Conservation (phyloP, 2,888 invertebrate genomes). For the Caenorhabditis plicata region DNA sequence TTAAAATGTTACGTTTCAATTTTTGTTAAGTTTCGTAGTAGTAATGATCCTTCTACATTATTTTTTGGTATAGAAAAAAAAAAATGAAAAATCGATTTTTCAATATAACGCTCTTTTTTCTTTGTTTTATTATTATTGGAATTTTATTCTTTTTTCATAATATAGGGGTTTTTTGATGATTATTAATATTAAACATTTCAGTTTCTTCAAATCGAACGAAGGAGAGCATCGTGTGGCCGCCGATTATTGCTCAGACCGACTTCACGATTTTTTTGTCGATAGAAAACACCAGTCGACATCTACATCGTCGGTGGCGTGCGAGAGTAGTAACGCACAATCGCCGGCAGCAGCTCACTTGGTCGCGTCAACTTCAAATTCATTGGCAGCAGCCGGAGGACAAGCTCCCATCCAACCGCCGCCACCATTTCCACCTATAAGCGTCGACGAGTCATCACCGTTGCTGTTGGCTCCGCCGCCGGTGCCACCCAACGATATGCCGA, state of each 20-base stretch:
- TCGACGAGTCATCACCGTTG: neutral
- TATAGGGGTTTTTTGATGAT: neutral
- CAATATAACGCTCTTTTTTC: no score
- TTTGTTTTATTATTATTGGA: no score
- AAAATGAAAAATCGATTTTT: no score
- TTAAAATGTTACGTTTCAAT: no score
- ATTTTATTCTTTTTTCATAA: no score
- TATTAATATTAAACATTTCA: slow-evolving; percentile 3
- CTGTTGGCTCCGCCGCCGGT: slow-evolving; percentile 3
- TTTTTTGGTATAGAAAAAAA: no score
- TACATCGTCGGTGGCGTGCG: neutral
- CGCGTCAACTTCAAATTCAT: neutral
- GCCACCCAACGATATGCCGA: slow-evolving; percentile 3
- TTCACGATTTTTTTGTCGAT: slow-evolving; percentile 11
- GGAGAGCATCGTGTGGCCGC: slow-evolving; percentile 6
- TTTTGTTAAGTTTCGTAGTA: no score
- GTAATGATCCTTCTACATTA: no score
- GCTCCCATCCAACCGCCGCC: slow-evolving; percentile 1
- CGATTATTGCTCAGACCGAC: slow-evolving; percentile 15
- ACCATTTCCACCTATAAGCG: neutral
- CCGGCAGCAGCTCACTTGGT: neutral
- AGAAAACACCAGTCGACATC: slow-evolving; percentile 7
- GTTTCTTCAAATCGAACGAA: slow-evolving; percentile 5
- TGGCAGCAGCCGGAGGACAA: neutral
- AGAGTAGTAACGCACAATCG: neutral